A percentile compares a stretch with the other conserved stretches of the same genome.
phyloP scores from a whole-genome alignment of 2,888 invertebrate species.

The Brenthis ino region DNA sequence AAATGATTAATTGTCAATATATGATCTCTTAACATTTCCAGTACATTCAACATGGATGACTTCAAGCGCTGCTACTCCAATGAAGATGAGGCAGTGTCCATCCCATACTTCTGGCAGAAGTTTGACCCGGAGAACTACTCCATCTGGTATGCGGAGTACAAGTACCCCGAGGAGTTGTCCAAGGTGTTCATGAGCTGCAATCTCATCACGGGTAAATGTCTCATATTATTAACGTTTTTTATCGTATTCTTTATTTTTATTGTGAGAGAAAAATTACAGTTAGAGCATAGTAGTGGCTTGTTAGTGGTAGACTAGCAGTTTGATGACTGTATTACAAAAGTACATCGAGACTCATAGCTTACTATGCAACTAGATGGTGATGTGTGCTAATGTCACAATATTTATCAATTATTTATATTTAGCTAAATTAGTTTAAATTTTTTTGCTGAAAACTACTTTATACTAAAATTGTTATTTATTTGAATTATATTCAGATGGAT shows the following conservation, averaged over 20 bases:
- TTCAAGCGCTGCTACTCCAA: constrained; percentile 99
- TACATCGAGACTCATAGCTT: too few species aligned
- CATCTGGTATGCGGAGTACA: constrained; percentile 98
- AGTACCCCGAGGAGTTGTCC: constrained; percentile 94
- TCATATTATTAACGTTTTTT: not conserved
- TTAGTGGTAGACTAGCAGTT: too few species aligned
- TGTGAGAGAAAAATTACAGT: too few species aligned
- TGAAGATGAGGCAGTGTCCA: constrained; percentile 94
- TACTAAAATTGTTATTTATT: too few species aligned
- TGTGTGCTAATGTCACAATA: too few species aligned
- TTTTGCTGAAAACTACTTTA: too few species aligned
- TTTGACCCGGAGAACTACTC: constrained; percentile 98
- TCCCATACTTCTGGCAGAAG: constrained; percentile 99
- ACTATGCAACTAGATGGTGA: too few species aligned
- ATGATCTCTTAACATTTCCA: constrained; percentile 56
- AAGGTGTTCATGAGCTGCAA: constrained; percentile 99
- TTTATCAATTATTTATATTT: too few species aligned
- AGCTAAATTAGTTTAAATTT: too few species aligned
- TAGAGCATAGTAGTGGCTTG: too few species aligned
- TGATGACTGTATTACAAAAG: too few species aligned
- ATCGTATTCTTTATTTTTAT: not conserved
- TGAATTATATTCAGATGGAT: too few species aligned
- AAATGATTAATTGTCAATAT: not conserved
- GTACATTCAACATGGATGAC: constrained; percentile 96
- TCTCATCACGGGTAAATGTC: constrained; percentile 89